Evolutionary conservation across 2,888 invertebrate species (phyloP).

Genomic region (Eilema caniola): DNA sequence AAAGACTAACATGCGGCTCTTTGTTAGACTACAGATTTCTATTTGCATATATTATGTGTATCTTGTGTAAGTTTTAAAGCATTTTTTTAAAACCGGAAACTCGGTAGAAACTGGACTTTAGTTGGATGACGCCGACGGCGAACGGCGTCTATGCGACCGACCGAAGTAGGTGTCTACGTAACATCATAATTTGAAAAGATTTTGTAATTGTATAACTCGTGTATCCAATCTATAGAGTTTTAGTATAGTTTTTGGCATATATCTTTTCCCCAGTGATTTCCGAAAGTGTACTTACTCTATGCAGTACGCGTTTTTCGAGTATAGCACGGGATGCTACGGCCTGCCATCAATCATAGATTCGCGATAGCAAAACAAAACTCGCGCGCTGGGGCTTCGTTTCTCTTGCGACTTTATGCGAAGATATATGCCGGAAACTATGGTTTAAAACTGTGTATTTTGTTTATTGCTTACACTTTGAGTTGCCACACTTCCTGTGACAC

Average conservation of each 20-base stretch:
- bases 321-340: too few relatives aligned
- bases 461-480: neutral
- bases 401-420: too few relatives aligned
- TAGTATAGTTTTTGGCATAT: neutral
- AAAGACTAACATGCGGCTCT: slow-evolving; percentile 18
- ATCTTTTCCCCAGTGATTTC: too few relatives aligned
- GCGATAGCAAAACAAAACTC: too few relatives aligned
- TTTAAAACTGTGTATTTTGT: slow-evolving; percentile 6
- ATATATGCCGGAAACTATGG: too few relatives aligned
- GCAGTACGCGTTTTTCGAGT: too few relatives aligned
- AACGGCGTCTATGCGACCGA: neutral
- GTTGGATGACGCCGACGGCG: slow-evolving; percentile 10
- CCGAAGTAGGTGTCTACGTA: slow-evolving; percentile 13
- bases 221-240: slow-evolving; percentile 1
- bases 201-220: slow-evolving; percentile 25
- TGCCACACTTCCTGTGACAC: slow-evolving; percentile 3
- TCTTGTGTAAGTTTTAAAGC: slow-evolving; percentile 14
- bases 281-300: too few relatives aligned
- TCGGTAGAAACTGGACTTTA: slow-evolving; percentile 20
- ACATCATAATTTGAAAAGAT: slow-evolving; percentile 22
- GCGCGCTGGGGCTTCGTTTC: too few relatives aligned
- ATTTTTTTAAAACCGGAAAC: slow-evolving; percentile 22
- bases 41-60: slow-evolving; percentile 12
- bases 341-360: too few relatives aligned
- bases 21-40: slow-evolving; percentile 18